These are phyloP conservation scores for Catharus minimus DNA, from an alignment of 2,113 vertebrate genomes.

Conservation along the genomic window DNA sequence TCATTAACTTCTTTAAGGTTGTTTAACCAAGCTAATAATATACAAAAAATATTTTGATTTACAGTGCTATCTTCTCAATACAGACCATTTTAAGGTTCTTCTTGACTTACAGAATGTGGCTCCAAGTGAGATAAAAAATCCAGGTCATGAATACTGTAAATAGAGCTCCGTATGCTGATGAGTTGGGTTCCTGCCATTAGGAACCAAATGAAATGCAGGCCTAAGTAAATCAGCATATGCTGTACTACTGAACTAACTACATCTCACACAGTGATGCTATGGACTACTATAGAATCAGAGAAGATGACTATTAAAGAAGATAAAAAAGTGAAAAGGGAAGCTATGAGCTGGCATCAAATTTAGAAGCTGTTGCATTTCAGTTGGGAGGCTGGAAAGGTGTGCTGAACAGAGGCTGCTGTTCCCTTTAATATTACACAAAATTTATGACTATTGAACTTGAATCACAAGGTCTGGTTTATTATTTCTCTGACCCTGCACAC, in stretches of 20 bases:
- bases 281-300: conserved; percentile 21
- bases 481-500: neutral
- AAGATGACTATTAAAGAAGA: neutral
- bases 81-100: conserved; percentile 12
- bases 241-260: neutral
- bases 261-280: neutral
- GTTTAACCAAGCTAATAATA: neutral
- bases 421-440: neutral
- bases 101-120: conserved; percentile 19
- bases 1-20: neutral
- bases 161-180: neutral
- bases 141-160: conserved; percentile 22
- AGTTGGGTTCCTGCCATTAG: neutral
- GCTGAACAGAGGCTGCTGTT: neutral
- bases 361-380: neutral
- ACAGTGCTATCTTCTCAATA: neutral
- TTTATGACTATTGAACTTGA: neutral
- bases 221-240: neutral
- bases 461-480: neutral
- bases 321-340: neutral
- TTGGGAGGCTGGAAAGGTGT: neutral
- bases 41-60: conserved; percentile 4
- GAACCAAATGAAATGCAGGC: neutral
- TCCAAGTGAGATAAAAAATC: conserved; percentile 3
- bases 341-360: neutral